Conservation (phyloP, 2,113 vertebrate genomes). For the Thamnaconus septentrionalis region DNA sequence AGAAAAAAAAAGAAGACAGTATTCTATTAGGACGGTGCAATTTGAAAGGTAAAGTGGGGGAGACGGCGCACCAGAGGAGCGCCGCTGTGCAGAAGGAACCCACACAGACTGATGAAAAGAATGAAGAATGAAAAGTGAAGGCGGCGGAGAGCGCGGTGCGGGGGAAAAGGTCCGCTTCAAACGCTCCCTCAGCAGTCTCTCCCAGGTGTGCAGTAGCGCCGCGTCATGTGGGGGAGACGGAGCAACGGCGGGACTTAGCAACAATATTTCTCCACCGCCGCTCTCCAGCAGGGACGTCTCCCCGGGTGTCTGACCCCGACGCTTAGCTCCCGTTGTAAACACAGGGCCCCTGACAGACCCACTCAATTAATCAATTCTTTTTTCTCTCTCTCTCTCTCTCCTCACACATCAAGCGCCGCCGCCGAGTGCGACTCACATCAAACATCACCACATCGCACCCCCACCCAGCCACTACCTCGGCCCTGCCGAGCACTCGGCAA, state of each 20-base stretch:
- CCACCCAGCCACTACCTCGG: background rate
- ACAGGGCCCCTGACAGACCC: slow-evolving; percentile 27
- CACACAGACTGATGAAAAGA: slow-evolving; percentile 16
- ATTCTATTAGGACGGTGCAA: no score
- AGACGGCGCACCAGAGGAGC: background rate
- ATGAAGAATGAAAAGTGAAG: slow-evolving; percentile 24
- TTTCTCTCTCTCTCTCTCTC: background rate
- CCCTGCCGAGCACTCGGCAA: no score
- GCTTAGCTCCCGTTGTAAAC: slow-evolving; percentile 52
- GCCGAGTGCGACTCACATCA: background rate
- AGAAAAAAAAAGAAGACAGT: no score
- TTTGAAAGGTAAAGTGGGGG: background rate
- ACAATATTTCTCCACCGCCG: slow-evolving; percentile 25
- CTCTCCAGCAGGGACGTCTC: slow-evolving; percentile 28
- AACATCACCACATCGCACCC: slow-evolving; percentile 8
- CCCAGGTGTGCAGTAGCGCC: slow-evolving; percentile 18
- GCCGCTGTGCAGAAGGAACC: no score
- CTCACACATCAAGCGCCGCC: slow-evolving; percentile 13
- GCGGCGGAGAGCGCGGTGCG: slow-evolving; percentile 8
- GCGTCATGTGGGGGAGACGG: background rate
- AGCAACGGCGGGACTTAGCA: slow-evolving; percentile 31
- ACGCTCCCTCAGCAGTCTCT: slow-evolving; percentile 25
- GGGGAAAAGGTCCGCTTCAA: slow-evolving; percentile 33
- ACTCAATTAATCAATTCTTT: slow-evolving; percentile 51
- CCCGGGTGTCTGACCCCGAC: slow-evolving; percentile 47